These are phyloP conservation scores for Aptenodytes forsteri DNA, from an alignment of 2,113 vertebrate genomes.

Conservation along the genomic window DNA sequence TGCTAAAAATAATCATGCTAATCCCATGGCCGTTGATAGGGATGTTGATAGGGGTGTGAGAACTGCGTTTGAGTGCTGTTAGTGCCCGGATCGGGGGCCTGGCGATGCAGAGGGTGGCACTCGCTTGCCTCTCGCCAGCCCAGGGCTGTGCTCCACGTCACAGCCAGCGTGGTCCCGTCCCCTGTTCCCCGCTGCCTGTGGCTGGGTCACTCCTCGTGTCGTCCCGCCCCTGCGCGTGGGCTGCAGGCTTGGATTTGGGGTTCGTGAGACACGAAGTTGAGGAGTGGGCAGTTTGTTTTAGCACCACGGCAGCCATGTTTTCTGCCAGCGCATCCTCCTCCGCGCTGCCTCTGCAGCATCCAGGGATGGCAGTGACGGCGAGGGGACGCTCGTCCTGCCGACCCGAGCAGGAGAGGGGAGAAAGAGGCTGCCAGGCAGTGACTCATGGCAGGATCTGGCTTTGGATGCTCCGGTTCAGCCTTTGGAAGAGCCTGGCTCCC, in stretches of 20 bases:
- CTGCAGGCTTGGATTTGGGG: background rate
- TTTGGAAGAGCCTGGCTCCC: background rate
- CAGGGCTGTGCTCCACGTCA: background rate
- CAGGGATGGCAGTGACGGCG: background rate
- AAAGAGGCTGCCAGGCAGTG: background rate
- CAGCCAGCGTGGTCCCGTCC: background rate
- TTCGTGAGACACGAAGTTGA: rapidly evolving
- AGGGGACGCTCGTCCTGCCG: background rate
- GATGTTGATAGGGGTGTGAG: background rate
- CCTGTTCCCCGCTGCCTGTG: background rate
- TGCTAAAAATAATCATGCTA: background rate
- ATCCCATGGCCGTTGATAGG: rapidly evolving
- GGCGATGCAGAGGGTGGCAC: background rate
- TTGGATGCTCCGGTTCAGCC: background rate
- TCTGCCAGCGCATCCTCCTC: background rate
- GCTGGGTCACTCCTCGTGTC: background rate
- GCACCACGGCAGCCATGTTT: background rate
- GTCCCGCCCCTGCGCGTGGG: background rate
- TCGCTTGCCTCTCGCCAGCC: background rate
- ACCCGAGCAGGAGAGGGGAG: background rate
- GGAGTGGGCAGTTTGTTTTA: background rate
- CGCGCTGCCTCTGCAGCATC: background rate
- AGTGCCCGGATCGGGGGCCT: background rate
- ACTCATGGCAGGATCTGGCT: background rate
- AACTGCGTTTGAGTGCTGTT: background rate